These are phyloP conservation scores for Prosapia bicincta DNA, from an alignment of 2,888 invertebrate species.

Conservation along the genomic window DNA sequence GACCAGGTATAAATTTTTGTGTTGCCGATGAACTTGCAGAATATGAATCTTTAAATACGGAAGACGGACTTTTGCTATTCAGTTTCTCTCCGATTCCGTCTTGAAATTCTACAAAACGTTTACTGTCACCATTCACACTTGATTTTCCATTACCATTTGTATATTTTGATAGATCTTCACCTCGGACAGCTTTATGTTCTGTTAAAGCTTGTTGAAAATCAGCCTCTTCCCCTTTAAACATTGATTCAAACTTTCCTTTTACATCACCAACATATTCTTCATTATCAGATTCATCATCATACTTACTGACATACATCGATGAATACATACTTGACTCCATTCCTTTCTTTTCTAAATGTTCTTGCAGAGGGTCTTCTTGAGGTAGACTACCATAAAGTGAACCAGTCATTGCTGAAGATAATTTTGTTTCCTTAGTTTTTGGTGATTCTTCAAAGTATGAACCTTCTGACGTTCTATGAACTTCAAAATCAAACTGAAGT, in stretches of 20 bases:
- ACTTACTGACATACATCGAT: slow-evolving; percentile 9
- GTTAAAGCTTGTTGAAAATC: slow-evolving; percentile 69
- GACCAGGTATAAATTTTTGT: background rate
- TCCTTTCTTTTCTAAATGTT: slow-evolving; percentile 13
- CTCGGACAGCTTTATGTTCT: slow-evolving; percentile 62
- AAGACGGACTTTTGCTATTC: background rate
- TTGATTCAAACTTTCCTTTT: slow-evolving; percentile 24
- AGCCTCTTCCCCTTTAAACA: slow-evolving; percentile 48
- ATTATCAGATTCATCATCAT: slow-evolving; percentile 11
- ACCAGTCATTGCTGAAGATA: slow-evolving; percentile 57
- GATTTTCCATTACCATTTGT: slow-evolving; percentile 20
- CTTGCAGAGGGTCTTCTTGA: slow-evolving; percentile 52
- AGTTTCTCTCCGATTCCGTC: slow-evolving; percentile 47
- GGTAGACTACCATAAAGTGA: slow-evolving; percentile 73
- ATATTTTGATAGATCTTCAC: slow-evolving; percentile 51
- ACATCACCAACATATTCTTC: slow-evolving; percentile 11
- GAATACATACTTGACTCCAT: slow-evolving; percentile 33
- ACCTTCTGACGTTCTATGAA: slow-evolving; percentile 13
- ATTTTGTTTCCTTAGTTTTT: slow-evolving; percentile 8
- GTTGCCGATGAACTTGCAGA: background rate
- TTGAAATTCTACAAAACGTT: background rate
- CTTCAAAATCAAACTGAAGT: slow-evolving; percentile 41
- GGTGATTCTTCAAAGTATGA: background rate
- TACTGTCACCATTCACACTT: slow-evolving; percentile 2
- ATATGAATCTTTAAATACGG: slow-evolving; percentile 20